Base-by-base conservation (phyloP, 2,888 invertebrate genomes). In the Nomada ruficornis region DNA sequence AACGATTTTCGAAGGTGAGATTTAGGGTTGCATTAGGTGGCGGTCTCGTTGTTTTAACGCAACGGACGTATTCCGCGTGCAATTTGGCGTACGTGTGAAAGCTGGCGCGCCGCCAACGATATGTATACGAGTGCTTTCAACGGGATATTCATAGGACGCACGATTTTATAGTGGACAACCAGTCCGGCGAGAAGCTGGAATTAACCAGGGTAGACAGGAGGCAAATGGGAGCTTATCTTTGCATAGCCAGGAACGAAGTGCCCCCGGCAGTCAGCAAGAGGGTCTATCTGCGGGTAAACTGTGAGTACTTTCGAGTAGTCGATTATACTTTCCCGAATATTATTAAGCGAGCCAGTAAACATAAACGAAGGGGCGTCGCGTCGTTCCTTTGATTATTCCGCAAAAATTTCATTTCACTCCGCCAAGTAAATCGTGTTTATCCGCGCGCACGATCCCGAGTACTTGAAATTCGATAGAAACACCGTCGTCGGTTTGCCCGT, bases 161-260 rank as follows among this genome's bases (percentile, higher is more conserved):
- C 82, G 84, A 81, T 85, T 91, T 91, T 89, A 81, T 94, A 96
- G 96, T 95, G 90, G 95, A 96, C 91, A 96, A 95, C 92, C 95
- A 95, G 91, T 95, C 95, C 92, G 96, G 96, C 4, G 96, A 96
- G 84, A 95, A 95, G 78, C 93, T 97, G 84, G 95, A 96, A 90
- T 95, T 96, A 84, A 95, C 95, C 81, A 96, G 95, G 90, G 96
- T 96, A 80, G 96, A 96, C 88, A 94, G 96, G 23, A 95, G 95
- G 81, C 97, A 97, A 94, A 97, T 96, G 95, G 97, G 96, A 26
- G 96, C 96, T 47, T 97, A 97, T 93, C 95, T 97, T 89, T 97
- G 97, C 94, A 96, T 96, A 89, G 97, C 97, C 2, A 95, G 95
- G 86, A 97, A 97, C 91, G 96, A 96, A 86, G 96, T 97, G 54